A percentile compares a stretch with the other conserved stretches of the same genome.
Evolutionary conservation across 2,797 vertebrate species (phyloP).

Genomic region (Poecile montanus): DNA sequence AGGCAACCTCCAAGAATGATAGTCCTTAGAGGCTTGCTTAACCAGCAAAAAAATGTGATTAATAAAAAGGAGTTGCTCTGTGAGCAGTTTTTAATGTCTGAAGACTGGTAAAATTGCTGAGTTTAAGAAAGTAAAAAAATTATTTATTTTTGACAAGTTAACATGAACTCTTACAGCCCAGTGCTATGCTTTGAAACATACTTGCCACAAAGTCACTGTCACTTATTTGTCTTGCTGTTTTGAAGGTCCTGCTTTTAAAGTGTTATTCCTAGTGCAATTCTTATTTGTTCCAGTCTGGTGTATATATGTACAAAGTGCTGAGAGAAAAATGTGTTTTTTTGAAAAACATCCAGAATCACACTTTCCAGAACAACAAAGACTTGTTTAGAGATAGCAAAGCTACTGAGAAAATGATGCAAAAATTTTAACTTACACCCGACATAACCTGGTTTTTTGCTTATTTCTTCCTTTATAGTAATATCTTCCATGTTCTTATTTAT

Average conservation of each 20-base stretch:
- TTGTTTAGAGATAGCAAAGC: neutral
- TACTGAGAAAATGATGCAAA: neutral
- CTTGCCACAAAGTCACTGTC: neutral
- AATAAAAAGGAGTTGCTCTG: neutral
- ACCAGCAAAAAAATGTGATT: neutral
- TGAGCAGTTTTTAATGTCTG: neutral
- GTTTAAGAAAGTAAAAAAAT: neutral
- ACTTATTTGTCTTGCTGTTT: neutral
- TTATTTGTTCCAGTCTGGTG: neutral
- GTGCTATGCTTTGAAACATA: slow-evolving; percentile 6
- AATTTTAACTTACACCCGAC: neutral
- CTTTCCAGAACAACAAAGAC: neutral
- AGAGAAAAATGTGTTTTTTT: neutral
- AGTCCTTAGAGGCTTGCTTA: neutral
- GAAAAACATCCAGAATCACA: neutral
- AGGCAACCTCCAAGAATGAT: neutral
- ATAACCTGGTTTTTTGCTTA: neutral
- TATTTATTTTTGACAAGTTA: slow-evolving; percentile 35
- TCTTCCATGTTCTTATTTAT: neutral
- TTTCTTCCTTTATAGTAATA: neutral
- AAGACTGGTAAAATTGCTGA: slow-evolving; percentile 36
- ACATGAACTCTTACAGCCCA: neutral
- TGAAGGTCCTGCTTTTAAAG: neutral
- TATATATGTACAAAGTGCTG: neutral
- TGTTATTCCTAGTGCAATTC: neutral